These are phyloP conservation scores for Dipodomys ordii DNA, from an alignment of 2,113 vertebrate species.

Conservation along the genomic window DNA sequence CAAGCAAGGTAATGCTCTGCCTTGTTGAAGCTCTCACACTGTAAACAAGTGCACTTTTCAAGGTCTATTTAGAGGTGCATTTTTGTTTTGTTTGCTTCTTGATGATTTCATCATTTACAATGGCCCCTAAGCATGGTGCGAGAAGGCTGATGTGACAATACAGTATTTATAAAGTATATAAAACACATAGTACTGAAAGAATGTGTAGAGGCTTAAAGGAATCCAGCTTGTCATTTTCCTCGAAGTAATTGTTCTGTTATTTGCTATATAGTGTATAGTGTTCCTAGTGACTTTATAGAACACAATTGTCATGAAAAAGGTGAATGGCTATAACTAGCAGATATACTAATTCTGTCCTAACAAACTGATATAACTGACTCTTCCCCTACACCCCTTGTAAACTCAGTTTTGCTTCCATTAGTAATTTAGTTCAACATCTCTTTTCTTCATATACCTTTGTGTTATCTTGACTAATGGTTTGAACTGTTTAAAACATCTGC, in stretches of 20 bases:
- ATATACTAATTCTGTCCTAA: not conserved
- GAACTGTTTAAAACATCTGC: not conserved
- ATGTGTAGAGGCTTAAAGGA: not conserved
- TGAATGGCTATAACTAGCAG: not conserved
- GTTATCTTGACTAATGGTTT: not conserved
- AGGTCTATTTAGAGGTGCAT: not conserved
- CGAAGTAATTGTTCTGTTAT: not conserved
- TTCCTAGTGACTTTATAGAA: not conserved
- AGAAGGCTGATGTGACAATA: not conserved
- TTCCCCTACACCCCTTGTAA: not conserved
- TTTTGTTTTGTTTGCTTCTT: not conserved
- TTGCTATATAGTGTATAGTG: not conserved
- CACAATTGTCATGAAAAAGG: not conserved
- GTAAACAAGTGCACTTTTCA: not conserved
- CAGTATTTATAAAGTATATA: not conserved
- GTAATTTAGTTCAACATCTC: not conserved
- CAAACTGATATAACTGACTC: not conserved
- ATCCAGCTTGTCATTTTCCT: not conserved
- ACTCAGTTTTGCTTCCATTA: not conserved
- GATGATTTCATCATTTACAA: not conserved
- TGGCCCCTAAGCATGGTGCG: not conserved
- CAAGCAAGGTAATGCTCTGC: not conserved
- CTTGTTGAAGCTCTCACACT: not conserved
- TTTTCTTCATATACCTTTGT: not conserved
- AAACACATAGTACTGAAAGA: not conserved